Evolutionary conservation across 2,797 vertebrate genomes (phyloP).

Genomic region (Chelonia mydas): DNA sequence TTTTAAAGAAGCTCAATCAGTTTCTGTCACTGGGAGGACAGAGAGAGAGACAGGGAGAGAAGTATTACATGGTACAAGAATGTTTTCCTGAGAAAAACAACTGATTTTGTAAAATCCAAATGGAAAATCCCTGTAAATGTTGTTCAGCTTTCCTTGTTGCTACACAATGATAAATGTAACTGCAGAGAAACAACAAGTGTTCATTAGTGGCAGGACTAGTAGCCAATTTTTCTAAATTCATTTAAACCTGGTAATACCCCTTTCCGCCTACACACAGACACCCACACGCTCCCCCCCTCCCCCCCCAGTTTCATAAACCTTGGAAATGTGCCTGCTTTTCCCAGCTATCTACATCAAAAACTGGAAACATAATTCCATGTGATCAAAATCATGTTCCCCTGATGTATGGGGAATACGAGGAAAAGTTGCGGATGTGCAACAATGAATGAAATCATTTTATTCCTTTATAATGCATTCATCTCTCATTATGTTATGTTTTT

Average conservation of each 20-base stretch:
- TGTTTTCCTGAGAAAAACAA: not conserved
- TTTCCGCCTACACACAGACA: not conserved
- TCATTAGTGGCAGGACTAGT: slow-evolving; percentile 32
- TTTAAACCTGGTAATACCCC: not conserved
- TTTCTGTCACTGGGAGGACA: slow-evolving; percentile 36
- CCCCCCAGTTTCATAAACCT: not conserved
- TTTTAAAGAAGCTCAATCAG: slow-evolving; percentile 62
- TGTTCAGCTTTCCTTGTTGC: slow-evolving; percentile 29
- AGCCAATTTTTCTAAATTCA: slow-evolving; percentile 2
- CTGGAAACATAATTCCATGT: not conserved
- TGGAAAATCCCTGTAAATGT: slow-evolving; percentile 11
- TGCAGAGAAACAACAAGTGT: not conserved
- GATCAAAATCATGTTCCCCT: slow-evolving; percentile 3
- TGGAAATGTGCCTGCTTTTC: not conserved
- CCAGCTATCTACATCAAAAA: not conserved
- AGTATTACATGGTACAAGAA: not conserved
- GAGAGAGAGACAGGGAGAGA: not conserved
- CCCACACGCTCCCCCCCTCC: accelerated
- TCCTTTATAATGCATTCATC: slow-evolving; percentile 7
- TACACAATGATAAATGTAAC: slow-evolving; percentile 41
- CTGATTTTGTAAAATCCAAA: slow-evolving; percentile 1
- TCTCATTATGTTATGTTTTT: slow-evolving; percentile 20
- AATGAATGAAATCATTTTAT: not conserved
- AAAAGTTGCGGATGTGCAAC: not conserved
- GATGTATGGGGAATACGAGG: not conserved